These are phyloP conservation scores for Phasianus colchicus DNA, from an alignment of 2,113 vertebrate genomes.

Conservation along the genomic window DNA sequence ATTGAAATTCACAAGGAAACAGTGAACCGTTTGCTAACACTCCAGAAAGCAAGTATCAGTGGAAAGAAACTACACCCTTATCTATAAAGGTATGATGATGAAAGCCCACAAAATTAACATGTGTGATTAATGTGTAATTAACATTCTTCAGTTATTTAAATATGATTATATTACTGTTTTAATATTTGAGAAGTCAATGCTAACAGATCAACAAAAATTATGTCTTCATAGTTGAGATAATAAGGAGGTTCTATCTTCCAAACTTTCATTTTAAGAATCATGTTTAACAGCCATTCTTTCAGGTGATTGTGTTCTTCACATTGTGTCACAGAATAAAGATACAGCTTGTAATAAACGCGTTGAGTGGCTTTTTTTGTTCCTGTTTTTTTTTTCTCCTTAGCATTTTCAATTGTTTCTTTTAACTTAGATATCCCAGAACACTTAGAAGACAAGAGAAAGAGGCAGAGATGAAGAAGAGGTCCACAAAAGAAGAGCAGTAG, in stretches of 20 bases:
- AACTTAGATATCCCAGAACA: neutral
- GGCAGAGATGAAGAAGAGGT: neutral
- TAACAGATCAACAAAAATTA: neutral
- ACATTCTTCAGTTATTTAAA: neutral
- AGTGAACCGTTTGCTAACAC: neutral
- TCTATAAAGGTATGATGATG: neutral
- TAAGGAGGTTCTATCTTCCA: neutral
- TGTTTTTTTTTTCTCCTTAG: neutral
- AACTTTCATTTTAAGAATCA: neutral
- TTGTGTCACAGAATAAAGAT: neutral
- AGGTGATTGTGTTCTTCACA: neutral
- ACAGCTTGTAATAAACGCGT: neutral
- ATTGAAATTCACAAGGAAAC: neutral
- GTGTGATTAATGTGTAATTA: neutral
- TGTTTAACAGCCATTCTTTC: neutral
- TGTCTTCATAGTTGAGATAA: neutral
- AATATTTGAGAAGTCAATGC: neutral
- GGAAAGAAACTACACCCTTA: neutral
- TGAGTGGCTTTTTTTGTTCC: neutral
- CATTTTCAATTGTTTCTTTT: neutral
- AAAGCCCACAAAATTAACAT: neutral
- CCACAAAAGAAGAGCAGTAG: neutral
- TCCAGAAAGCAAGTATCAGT: neutral
- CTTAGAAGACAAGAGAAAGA: neutral
- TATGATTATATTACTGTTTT: neutral